Base-by-base conservation (phyloP, 2,113 vertebrate species). In the Cryptoleucopteryx plumbea region DNA sequence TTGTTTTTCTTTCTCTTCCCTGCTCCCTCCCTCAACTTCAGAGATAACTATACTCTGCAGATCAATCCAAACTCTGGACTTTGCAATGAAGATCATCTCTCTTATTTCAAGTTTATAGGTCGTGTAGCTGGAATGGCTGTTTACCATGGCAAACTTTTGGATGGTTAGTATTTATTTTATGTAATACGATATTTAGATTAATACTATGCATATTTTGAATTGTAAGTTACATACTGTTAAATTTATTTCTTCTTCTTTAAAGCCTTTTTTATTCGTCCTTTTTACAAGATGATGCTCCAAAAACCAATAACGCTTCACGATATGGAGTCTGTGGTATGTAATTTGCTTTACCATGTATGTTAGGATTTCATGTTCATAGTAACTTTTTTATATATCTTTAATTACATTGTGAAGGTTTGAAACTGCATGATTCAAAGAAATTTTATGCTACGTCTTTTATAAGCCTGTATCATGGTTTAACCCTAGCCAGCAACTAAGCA, bases 251-350 rank as follows among this genome's bases (percentile, higher is more conserved):
- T 78, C 38, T 97, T 84, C 67, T 97, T 98, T 75, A 77, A 96
- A 99, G 99, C 99, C 25, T 99, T 99, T 97, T 99, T 99, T 96
- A 99, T 99, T 96, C 98, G 99, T 53, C 99, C 99, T 11, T 99
- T 99, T 97, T 99, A 99, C 98, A 99, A 99, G 98, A 99, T 99
- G 99, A 99, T 99, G 99, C 98, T 99, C 48, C 99, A 99, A 94
- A 99, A 99, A 91, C 96, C 98, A 21, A 99, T 99, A 97, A 99
- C 98, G 0, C 99, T 99, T 74, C 98, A 99, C 88, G 99, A 99
- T 90, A 99, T 99, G 99, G 99, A 99, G 95, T 99, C 99, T n/a
- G 99, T 99, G 98, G 99, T 99, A 98, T 93, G 99, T 98, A 53
- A 34, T 90, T 86, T 83, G 15, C 21, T 77, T 82, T 83, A 20